phyloP scores from a whole-genome alignment of 2,888 invertebrate genomes.

The Nezara viridula region DNA sequence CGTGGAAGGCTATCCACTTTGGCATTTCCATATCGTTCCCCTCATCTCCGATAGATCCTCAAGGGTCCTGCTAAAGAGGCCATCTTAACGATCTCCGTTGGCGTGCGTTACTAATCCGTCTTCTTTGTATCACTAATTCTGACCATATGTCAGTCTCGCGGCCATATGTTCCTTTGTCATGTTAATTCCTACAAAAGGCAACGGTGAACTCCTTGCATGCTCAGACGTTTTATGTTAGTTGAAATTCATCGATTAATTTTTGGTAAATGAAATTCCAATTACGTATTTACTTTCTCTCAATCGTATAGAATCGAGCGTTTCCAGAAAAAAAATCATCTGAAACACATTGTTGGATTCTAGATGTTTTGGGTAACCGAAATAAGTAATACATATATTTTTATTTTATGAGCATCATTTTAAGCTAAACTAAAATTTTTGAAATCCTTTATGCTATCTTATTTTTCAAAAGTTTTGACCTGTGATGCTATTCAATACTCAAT shows the following conservation, averaged over 20 bases:
- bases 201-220: no score
- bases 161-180: not conserved
- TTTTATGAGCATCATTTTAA: no score
- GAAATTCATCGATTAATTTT: not conserved
- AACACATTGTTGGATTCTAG: no score
- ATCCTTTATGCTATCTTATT: no score
- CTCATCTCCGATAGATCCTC: not conserved
- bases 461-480: no score
- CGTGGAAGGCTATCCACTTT: not conserved
- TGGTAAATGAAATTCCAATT: not conserved
- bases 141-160: not conserved
- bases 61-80: not conserved
- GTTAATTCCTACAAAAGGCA: not conserved
- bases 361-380: no score
- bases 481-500: no score
- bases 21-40: not conserved
- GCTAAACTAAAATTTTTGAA: no score
- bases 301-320: not conserved
- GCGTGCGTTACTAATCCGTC: constrained; percentile 8
- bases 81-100: not conserved
- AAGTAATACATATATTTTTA: no score
- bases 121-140: not conserved
- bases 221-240: not conserved
- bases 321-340: not conserved
- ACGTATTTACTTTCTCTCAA: not conserved